Evolutionary conservation across 92 coral and sea anemone species (phyloP).

Genomic region (Hydrozoanthus gracilis): DNA sequence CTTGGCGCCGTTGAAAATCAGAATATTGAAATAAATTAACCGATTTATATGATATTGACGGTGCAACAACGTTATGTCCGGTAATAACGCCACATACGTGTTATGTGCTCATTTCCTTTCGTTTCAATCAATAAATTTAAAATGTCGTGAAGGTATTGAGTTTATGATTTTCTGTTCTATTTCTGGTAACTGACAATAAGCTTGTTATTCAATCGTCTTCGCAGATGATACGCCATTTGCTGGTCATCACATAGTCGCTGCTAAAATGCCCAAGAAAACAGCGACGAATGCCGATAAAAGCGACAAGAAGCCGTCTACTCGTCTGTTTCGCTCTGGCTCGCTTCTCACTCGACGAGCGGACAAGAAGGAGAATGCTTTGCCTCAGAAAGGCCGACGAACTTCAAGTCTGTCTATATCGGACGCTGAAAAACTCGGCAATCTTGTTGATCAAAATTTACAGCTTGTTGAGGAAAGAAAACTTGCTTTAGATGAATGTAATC

Average conservation of each 20-base stretch:
- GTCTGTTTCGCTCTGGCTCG: slow-evolving; percentile 85
- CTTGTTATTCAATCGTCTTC: slow-evolving; percentile 14
- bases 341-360: slow-evolving; percentile 70
- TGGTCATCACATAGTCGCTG: slow-evolving; percentile 35
- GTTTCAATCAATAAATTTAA: not conserved
- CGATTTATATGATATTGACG: slow-evolving; percentile 3
- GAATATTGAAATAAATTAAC: slow-evolving; percentile 7
- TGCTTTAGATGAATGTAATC: slow-evolving; percentile 70
- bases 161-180: slow-evolving; percentile 1
- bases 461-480: slow-evolving; percentile 69
- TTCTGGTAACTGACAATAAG: slow-evolving; percentile 39
- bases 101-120: slow-evolving; percentile 21
- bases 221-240: slow-evolving; percentile 41
- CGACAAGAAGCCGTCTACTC: slow-evolving; percentile 60
- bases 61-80: not conserved
- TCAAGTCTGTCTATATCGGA: slow-evolving; percentile 74
- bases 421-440: slow-evolving; percentile 64
- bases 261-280: slow-evolving; percentile 87
- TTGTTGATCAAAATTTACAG: slow-evolving; percentile 68
- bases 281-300: slow-evolving; percentile 65
- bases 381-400: slow-evolving; percentile 64
- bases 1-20: not conserved
- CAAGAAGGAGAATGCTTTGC: slow-evolving; percentile 52
- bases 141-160: not conserved
- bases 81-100: slow-evolving; percentile 26